A percentile compares a stretch with the other conserved stretches of the same genome.
phyloP scores from a whole-genome alignment of 2,888 invertebrate species.

The Agonopterix arenella region DNA sequence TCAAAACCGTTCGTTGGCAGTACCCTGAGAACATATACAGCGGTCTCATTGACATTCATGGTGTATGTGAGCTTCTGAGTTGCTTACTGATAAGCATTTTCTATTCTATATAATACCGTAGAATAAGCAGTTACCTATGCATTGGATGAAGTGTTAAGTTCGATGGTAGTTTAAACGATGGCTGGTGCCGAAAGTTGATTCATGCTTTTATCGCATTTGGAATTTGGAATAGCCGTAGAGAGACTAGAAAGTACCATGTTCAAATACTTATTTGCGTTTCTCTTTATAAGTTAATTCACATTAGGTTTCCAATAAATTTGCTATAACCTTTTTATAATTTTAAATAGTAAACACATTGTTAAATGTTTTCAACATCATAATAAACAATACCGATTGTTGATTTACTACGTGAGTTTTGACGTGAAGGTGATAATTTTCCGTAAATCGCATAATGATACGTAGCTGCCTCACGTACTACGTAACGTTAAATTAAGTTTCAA shows the following conservation, averaged over 20 bases:
- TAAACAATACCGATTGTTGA: constrained; percentile 9
- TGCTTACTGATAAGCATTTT: constrained; percentile 57
- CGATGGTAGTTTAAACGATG: not conserved
- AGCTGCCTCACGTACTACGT: constrained; percentile 3
- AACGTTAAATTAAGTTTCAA: constrained; percentile 31
- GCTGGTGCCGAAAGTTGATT: not conserved
- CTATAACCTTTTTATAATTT: too few relatives aligned
- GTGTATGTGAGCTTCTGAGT: constrained; percentile 25
- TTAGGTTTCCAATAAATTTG: too few relatives aligned
- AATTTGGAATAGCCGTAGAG: not conserved
- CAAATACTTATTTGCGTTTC: too few relatives aligned
- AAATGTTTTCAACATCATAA: too few relatives aligned
- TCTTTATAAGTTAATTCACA: too few relatives aligned
- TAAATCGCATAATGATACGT: constrained; percentile 15
- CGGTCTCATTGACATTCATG: constrained; percentile 52
- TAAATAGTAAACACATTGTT: too few relatives aligned
- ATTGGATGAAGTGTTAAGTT: not conserved
- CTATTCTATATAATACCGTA: constrained; percentile 26
- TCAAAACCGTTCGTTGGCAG: constrained; percentile 68
- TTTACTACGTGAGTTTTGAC: constrained; percentile 11
- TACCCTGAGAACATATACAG: constrained; percentile 55
- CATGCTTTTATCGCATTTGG: not conserved
- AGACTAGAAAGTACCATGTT: too few relatives aligned
- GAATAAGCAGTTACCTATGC: not conserved
- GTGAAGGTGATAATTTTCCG: constrained; percentile 23